Evolutionary conservation across 2,888 invertebrate genomes (phyloP), one percentile per base, ranked within the genome.

Genomic region (Apotomis turbidana): DNA sequence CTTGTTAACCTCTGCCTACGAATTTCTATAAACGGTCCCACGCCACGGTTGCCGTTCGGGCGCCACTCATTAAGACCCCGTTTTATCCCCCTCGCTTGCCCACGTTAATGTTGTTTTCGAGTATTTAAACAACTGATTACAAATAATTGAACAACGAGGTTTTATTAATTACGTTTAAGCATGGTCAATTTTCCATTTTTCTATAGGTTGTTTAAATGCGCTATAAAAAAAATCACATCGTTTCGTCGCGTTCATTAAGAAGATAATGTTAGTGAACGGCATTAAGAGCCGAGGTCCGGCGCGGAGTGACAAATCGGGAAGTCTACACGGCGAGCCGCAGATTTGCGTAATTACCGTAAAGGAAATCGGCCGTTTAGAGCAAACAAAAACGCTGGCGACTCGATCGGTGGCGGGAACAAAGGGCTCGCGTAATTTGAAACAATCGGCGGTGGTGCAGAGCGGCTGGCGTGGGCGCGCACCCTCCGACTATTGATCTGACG

Each of bases 401-500:
- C 90, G 90, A 92, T 92, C 91, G 88, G 90, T 87, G 88, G 88
- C 88, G 88, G 89, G 89, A 90, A 92, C 92, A 93, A 93, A 92
- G 91, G 80, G 87, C 91, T 86, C 85, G 87, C 87, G 91, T 91
- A 93, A 92, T 92, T 92, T 90, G 93, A 93, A 93, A 93, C 93
- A 93, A 93, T 93, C 91, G 91, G 87, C 85, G 86, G 86, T 85
- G 87, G 88, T 87, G 89, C 87, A 85, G 87, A 86, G 89, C 89
- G 88, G 85, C 85, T 81, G 83, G 85, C 87, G 84, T 85, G 89
- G 89, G 90, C 87, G 87, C 89, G 88, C 90, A 84, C 89, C 90
- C 91, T 87, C 81, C 90, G 90, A 91, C 92, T 92, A 92, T 92
- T 93, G 92, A 92, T 93, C 92, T 92, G 92, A 82, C 89, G 88